Evolutionary conservation across 2,113 vertebrate genomes (phyloP), one percentile per base, ranked within the genome.

Genomic region (Triplophysa rosa): DNA sequence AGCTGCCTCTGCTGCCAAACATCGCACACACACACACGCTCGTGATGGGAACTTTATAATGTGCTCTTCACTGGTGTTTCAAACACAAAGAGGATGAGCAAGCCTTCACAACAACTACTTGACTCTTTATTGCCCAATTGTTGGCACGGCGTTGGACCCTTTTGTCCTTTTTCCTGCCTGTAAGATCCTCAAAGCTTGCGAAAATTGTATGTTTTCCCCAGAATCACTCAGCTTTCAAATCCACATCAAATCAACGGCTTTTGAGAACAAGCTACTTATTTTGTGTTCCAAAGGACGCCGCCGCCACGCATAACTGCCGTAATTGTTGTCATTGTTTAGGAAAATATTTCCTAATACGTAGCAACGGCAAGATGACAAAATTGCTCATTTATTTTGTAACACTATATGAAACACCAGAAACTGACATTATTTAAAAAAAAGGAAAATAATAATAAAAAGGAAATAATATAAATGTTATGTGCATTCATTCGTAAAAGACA

Each of bases 31-130:
- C 68, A 77, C 86, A 83, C 82, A 87, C 64, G 21, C 75, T 40
- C 58, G 63, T 86, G 87, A 92, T 90, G 88, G 89, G 85, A 91
- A 89, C 86, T 90, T 88, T 68, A 75, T 82, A 86, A 87, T 83
- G 83, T 23, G 29, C 82, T 84, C 81, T 82, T 26, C 82, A 74
- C 29, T 70, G 86, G 78, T 85, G 82, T 85, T 76, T 83, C 70
- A 49, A 86, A 84, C 80, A 87, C 87, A 90, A 89, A 90, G 88
- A 82, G 85, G 79, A 49, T 59, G 64, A 45, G 73, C 58, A 84
- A 89, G 89, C 85, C 84, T 47, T 80, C 56, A 71, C 66, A 84
- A 80, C 84, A 80, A 82, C 82, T 37, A 73, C 79, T 77, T 61
- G 73, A 74, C 82, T 73, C 79, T 81, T 56, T 68, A 71, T 83